phyloP scores from a whole-genome alignment of 2,797 vertebrate species.

The Zenarchopterus dispar region DNA sequence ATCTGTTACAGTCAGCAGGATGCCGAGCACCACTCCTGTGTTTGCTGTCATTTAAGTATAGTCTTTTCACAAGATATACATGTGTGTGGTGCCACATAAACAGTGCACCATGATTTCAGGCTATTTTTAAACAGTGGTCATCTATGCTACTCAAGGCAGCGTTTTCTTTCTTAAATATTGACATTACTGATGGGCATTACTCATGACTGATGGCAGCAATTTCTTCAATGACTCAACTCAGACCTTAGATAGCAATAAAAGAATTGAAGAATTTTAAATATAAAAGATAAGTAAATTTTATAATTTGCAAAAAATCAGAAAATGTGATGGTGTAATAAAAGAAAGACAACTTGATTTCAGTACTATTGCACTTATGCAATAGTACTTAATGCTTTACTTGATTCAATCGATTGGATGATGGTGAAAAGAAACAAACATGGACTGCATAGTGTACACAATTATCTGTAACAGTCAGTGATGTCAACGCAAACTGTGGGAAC shows the following conservation, averaged over 20 bases:
- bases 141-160: constrained; percentile 26
- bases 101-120: constrained; percentile 14
- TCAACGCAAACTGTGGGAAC: background rate
- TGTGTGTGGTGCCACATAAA: constrained; percentile 5
- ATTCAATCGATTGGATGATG: background rate
- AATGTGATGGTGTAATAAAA: background rate
- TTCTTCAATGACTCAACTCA: constrained; percentile 26
- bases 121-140: constrained; percentile 54
- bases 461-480: background rate
- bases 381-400: background rate
- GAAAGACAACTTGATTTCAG: background rate
- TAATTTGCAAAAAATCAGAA: background rate
- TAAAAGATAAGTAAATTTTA: background rate
- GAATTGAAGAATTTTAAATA: constrained; percentile 11
- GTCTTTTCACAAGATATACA: constrained; percentile 19
- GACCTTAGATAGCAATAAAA: constrained; percentile 5
- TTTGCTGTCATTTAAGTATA: constrained; percentile 43
- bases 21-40: constrained; percentile 21
- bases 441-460: background rate
- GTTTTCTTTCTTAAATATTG: constrained; percentile 31
- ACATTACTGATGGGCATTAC: too few relatives aligned
- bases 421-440: background rate
- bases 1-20: constrained; percentile 62
- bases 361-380: background rate
- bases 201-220: constrained; percentile 39